phyloP scores from a whole-genome alignment of 1,140 invertebrate genomes.

The Hylaeus volcanicus region DNA sequence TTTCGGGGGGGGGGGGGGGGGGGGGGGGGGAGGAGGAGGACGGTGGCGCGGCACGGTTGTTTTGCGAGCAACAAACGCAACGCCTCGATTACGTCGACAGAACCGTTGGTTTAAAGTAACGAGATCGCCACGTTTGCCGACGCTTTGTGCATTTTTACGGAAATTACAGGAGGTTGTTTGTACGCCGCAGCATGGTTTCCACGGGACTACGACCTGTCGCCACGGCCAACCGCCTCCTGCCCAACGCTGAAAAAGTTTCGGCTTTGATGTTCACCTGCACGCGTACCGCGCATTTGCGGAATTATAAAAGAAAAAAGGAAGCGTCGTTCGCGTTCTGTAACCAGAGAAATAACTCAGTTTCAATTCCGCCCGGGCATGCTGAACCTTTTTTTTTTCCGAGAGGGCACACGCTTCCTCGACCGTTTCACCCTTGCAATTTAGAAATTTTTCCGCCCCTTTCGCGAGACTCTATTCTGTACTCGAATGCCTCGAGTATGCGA shows the following conservation, averaged over 20 bases:
- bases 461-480: neutral
- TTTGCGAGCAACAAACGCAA: slow-evolving; percentile 49
- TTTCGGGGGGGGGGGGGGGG: neutral
- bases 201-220: slow-evolving; percentile 8
- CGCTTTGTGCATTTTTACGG: slow-evolving; percentile 65
- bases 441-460: neutral
- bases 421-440: neutral
- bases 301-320: slow-evolving; percentile 6
- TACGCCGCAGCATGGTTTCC: slow-evolving; percentile 23
- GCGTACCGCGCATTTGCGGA: neutral
- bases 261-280: slow-evolving; percentile 12
- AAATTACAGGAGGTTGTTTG: slow-evolving; percentile 64
- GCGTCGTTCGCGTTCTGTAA: neutral
- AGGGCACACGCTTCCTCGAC: neutral
- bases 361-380: neutral
- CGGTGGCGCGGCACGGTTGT: slow-evolving; percentile 31
- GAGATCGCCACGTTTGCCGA: slow-evolving; percentile 53
- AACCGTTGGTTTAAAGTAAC: slow-evolving; percentile 56
- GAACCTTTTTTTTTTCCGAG: no score
- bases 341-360: slow-evolving; percentile 4
- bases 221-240: neutral
- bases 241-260: slow-evolving; percentile 32
- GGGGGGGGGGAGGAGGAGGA: no score
- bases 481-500: neutral
- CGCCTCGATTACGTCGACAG: slow-evolving; percentile 52